Evolutionary conservation across 1,140 invertebrate genomes (phyloP).

Genomic region (Aphis gossypii): DNA sequence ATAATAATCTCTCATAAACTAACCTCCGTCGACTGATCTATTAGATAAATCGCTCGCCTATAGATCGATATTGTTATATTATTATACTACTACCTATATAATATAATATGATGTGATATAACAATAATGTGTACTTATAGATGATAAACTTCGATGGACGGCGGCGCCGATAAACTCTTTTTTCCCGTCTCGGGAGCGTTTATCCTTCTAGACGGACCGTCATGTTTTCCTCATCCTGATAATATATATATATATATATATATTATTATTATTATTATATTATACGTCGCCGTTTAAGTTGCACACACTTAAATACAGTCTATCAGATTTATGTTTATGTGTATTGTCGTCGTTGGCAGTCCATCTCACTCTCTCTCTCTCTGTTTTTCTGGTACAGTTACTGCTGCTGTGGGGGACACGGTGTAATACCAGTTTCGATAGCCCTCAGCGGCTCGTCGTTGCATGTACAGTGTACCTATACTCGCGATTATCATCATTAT

Average conservation of each 20-base stretch:
- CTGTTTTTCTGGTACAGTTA: neutral
- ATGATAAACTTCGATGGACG: neutral
- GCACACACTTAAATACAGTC: neutral
- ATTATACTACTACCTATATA: neutral
- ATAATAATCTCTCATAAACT: neutral
- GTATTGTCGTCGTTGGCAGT: neutral
- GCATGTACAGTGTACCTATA: neutral
- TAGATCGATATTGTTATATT: neutral
- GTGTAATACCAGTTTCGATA: slow-evolving; percentile 44
- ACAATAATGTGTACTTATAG: neutral
- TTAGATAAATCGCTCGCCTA: neutral
- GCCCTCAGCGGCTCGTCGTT: slow-evolving; percentile 8
- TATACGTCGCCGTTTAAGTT: neutral
- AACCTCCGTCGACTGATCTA: neutral
- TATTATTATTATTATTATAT: neutral
- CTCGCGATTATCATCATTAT: neutral
- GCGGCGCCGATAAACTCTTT: neutral
- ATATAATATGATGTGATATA: too few relatives aligned
- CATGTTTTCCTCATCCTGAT: neutral
- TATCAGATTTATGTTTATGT: neutral
- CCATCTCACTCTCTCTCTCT: neutral
- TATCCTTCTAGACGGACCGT: neutral
- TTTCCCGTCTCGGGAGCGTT: neutral
- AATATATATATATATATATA: neutral
- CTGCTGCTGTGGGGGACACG: neutral